A percentile compares a stretch with the other conserved stretches of the same genome.
Evolutionary conservation across 2,797 vertebrate species (phyloP).

Genomic region (Streptopelia turtur): DNA sequence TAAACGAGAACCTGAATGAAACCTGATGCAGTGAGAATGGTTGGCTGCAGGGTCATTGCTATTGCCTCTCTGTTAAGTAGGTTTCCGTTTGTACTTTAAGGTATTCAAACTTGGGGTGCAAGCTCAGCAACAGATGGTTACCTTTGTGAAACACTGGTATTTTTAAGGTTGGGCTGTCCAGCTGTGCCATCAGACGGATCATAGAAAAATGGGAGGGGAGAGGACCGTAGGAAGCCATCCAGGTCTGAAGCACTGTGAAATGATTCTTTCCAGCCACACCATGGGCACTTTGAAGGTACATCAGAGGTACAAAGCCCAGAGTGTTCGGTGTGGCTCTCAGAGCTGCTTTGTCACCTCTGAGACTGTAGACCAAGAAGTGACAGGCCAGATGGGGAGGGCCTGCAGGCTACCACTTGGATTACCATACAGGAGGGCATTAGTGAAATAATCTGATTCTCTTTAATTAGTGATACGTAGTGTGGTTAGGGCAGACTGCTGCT

Average conservation of each 20-base stretch:
- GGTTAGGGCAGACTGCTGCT: not conserved
- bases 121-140: not conserved
- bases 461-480: constrained; percentile 17
- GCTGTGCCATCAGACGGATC: not conserved
- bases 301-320: not conserved
- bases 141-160: not conserved
- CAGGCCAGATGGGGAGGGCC: not conserved
- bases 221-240: not conserved
- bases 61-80: not conserved
- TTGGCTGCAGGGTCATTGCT: not conserved
- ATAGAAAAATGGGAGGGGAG: not conserved
- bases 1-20: not conserved
- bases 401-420: not conserved
- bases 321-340: not conserved
- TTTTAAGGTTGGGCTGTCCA: not conserved
- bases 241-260: not conserved
- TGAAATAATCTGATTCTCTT: constrained; percentile 15
- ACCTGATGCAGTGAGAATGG: not conserved
- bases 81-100: not conserved
- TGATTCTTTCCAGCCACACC: not conserved
- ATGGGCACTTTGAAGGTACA: rapidly evolving
- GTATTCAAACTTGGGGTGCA: not conserved
- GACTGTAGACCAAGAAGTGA: not conserved
- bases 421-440: not conserved
- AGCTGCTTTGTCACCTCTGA: not conserved